These are phyloP conservation scores for Mormyrus lacerda DNA, from an alignment of 2,113 vertebrate genomes.

Conservation along the genomic window DNA sequence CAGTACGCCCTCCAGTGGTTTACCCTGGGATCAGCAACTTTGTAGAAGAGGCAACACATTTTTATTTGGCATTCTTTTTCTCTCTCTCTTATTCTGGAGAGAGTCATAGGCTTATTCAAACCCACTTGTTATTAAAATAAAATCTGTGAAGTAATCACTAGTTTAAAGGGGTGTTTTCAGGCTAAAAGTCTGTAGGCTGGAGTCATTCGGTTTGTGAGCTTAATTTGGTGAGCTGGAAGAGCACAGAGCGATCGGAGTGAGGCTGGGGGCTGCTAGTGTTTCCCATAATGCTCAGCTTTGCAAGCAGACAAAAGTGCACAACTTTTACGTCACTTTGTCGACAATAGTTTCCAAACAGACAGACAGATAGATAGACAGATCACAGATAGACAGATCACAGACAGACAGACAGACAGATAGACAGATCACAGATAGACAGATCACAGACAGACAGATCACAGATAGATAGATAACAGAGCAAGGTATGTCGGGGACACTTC, in stretches of 20 bases:
- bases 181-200: background rate
- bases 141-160: background rate
- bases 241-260: background rate
- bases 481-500: background rate
- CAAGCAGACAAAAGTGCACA: background rate
- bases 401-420: fast-evolving
- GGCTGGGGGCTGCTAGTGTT: background rate
- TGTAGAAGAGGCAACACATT: background rate
- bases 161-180: background rate
- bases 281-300: background rate
- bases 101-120: background rate
- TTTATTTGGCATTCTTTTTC: background rate
- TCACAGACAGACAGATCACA: no score
- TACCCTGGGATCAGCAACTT: background rate
- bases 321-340: background rate
- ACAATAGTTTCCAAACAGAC: background rate
- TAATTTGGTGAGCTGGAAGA: background rate
- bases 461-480: no score
- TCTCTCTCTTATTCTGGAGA: background rate
- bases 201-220: background rate
- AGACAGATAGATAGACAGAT: background rate
- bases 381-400: background rate
- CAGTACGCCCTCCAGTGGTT: background rate
- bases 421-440: background rate
- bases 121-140: background rate